Percentiles rank a stretch among this genome's conserved stretches.
These are phyloP conservation scores for Platorchestia sp. DNA, from an alignment of 1,140 invertebrate genomes.

Conservation along the genomic window DNA sequence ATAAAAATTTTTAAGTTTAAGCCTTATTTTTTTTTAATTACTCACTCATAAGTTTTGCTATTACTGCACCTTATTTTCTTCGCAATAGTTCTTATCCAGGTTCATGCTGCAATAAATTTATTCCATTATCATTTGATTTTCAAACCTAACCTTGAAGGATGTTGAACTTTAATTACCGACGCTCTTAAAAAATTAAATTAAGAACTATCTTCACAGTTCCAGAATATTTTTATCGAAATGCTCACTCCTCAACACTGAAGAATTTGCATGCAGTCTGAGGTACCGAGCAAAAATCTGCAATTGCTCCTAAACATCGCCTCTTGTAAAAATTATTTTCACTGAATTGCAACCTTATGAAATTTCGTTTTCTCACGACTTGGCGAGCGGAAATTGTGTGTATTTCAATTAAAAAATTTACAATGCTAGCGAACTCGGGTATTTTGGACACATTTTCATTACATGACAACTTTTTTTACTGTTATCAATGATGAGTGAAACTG, in stretches of 20 bases:
- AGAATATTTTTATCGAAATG: too few species aligned
- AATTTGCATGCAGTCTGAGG: too few species aligned
- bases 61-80: not conserved
- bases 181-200: not conserved
- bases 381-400: not conserved
- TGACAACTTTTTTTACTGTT: not conserved
- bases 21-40: not conserved
- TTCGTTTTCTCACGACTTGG: not conserved
- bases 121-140: too few species aligned
- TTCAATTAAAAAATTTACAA: not conserved
- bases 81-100: too few species aligned
- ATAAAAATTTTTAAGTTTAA: not conserved
- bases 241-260: too few species aligned
- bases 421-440: not conserved
- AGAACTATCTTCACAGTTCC: too few species aligned
- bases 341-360: not conserved
- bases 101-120: too few species aligned
- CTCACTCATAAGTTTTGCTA: not conserved
- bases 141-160: too few species aligned
- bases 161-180: not conserved
- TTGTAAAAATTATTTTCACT: not conserved
- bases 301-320: not conserved
- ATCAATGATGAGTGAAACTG: not conserved
- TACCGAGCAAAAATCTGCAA: too few species aligned
- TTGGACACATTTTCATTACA: not conserved